Evolutionary conservation across 2,113 vertebrate genomes (phyloP).

Genomic region (Puffinus mauretanicus): DNA sequence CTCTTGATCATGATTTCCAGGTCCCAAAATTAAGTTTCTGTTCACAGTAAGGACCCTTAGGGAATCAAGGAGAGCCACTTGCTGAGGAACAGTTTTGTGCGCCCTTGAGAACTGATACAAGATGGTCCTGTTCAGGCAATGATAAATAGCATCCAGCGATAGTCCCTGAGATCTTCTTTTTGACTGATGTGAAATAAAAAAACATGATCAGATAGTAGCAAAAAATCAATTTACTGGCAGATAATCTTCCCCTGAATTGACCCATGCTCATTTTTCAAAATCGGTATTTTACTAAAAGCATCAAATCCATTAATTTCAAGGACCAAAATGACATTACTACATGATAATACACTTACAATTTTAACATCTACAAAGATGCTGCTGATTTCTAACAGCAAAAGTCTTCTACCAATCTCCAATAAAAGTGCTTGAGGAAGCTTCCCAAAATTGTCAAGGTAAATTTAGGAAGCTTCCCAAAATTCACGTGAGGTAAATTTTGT

Average conservation of each 20-base stretch:
- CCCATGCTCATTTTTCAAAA: not conserved
- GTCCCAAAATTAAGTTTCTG: slow-evolving; percentile 93
- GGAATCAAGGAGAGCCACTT: slow-evolving; percentile 93
- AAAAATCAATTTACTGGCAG: not conserved
- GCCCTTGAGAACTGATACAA: slow-evolving; percentile 97
- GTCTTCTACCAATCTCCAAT: not conserved
- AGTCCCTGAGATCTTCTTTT: slow-evolving; percentile 95
- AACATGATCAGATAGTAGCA: not conserved
- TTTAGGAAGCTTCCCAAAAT: not conserved
- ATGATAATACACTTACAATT: not conserved
- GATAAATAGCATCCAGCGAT: slow-evolving; percentile 92
- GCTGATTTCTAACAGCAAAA: not conserved
- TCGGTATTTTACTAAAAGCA: not conserved
- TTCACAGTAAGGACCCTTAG: slow-evolving; percentile 93
- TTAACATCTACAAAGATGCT: not conserved
- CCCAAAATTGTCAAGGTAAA: not conserved
- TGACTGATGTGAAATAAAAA: slow-evolving; percentile 75
- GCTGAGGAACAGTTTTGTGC: slow-evolving; percentile 96
- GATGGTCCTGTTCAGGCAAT: slow-evolving; percentile 96
- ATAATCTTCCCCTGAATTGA: not conserved
- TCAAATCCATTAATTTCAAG: not conserved
- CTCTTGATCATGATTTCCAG: slow-evolving; percentile 97
- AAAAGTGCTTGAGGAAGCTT: not conserved
- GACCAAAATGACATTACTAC: not conserved
- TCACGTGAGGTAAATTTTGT: accelerated